These are phyloP conservation scores for Ommatoiulus sabulosus DNA, from an alignment of 2,888 invertebrate genomes.

Conservation along the genomic window DNA sequence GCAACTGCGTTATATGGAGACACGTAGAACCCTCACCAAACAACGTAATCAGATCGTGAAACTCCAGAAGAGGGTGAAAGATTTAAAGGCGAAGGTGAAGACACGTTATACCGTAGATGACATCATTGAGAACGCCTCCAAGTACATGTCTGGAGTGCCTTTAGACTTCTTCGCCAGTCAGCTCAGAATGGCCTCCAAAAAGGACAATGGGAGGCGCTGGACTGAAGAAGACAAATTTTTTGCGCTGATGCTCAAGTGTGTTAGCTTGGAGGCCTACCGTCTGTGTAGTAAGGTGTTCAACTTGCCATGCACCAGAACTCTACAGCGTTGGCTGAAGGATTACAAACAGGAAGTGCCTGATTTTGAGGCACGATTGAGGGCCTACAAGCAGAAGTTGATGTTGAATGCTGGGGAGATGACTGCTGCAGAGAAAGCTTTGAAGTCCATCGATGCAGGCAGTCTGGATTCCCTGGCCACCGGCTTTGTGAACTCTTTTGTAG, in stretches of 20 bases:
- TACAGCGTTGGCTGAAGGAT: slow-evolving; percentile 47
- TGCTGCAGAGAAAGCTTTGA: not conserved
- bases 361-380: slow-evolving; percentile 20
- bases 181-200: slow-evolving; percentile 42
- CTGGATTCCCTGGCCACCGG: not conserved
- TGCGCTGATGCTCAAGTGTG: slow-evolving; percentile 15
- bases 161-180: slow-evolving; percentile 53
- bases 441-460: not conserved
- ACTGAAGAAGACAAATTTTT: slow-evolving; percentile 55
- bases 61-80: slow-evolving; percentile 49
- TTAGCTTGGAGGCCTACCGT: slow-evolving; percentile 52
- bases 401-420: slow-evolving; percentile 11
- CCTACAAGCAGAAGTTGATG: slow-evolving; percentile 49
- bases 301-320: slow-evolving; percentile 49
- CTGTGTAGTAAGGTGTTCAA: slow-evolving; percentile 56
- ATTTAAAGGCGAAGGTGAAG: slow-evolving; percentile 40
- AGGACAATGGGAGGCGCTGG: slow-evolving; percentile 49
- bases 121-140: slow-evolving; percentile 46
- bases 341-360: slow-evolving; percentile 15
- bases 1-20: slow-evolving; percentile 22
- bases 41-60: slow-evolving; percentile 25
- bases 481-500: not conserved
- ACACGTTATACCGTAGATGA: slow-evolving; percentile 18
- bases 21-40: not conserved
- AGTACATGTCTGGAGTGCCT: slow-evolving; percentile 52